Conservation (phyloP, 1,140 invertebrate genomes). For the Octopus sinensis region DNA sequence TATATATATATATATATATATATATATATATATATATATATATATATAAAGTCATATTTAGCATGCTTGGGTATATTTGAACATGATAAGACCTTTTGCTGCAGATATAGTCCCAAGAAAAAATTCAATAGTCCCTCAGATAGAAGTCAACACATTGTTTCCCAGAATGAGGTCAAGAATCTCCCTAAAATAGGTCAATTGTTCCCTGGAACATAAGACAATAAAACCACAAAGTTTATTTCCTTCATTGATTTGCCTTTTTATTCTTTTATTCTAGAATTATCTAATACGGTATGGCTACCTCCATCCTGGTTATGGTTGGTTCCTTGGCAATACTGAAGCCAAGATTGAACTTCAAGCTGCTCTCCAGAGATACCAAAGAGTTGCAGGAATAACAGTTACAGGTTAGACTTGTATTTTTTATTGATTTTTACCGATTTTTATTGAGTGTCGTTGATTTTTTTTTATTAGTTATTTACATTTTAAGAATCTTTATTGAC, state of each 20-base stretch:
- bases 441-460: background rate
- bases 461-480: background rate
- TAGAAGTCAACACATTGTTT: too few species aligned
- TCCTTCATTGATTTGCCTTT: slow-evolving; percentile 15
- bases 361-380: background rate
- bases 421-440: background rate
- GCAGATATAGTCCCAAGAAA: too few species aligned
- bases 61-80: too few species aligned
- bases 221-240: background rate
- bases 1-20: too few species aligned
- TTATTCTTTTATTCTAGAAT: slow-evolving; percentile 16
- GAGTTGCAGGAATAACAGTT: background rate
- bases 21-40: too few species aligned
- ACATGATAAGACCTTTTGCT: too few species aligned
- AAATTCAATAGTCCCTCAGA: too few species aligned
- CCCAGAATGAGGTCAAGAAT: too few species aligned
- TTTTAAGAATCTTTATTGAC: background rate
- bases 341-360: background rate
- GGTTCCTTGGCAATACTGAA: background rate
- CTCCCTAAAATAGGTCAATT: too few species aligned
- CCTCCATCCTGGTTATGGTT: background rate
- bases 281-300: slow-evolving; percentile 12
- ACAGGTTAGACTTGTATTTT: background rate
- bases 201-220: too few species aligned
- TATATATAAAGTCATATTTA: too few species aligned